Evolutionary conservation across 2,113 vertebrate genomes (phyloP).

Genomic region (Larimichthys crocea): DNA sequence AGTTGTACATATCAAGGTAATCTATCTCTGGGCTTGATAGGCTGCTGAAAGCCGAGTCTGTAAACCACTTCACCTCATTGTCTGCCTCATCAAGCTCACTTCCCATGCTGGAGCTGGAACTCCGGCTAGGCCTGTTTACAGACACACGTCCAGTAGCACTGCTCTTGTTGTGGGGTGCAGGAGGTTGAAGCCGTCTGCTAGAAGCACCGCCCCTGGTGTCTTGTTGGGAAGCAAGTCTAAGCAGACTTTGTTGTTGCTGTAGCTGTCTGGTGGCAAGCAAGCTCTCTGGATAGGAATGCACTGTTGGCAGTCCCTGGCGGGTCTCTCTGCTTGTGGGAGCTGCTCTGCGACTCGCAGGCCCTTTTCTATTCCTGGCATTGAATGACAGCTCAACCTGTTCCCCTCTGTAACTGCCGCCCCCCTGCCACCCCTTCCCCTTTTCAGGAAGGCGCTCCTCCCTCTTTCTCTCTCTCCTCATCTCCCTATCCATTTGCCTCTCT

Average conservation of each 20-base stretch:
- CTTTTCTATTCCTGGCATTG: slow-evolving; percentile 90
- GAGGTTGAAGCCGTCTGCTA: slow-evolving; percentile 68
- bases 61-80: slow-evolving; percentile 88
- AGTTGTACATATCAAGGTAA: slow-evolving; percentile 89
- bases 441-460: slow-evolving; percentile 74
- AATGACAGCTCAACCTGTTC: slow-evolving; percentile 92
- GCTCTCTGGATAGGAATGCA: slow-evolving; percentile 82
- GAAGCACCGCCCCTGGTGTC: slow-evolving; percentile 68
- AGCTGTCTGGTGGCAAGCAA: slow-evolving; percentile 76
- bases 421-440: slow-evolving; percentile 77
- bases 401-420: slow-evolving; percentile 82
- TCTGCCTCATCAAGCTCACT: slow-evolving; percentile 89
- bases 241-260: slow-evolving; percentile 82
- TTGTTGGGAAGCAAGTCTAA: slow-evolving; percentile 74
- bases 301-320: slow-evolving; percentile 78
- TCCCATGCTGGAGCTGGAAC: slow-evolving; percentile 85
- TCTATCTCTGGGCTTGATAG: slow-evolving; percentile 83
- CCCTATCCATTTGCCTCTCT: slow-evolving; percentile 52
- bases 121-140: slow-evolving; percentile 73
- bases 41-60: slow-evolving; percentile 84
- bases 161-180: slow-evolving; percentile 64
- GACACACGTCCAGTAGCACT: slow-evolving; percentile 52
- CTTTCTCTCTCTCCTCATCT: slow-evolving; percentile 67
- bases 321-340: slow-evolving; percentile 83
- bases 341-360: slow-evolving; percentile 78